These are phyloP conservation scores for Rousettus leschenaultii DNA, from an alignment of 2,113 vertebrate genomes.

Conservation along the genomic window DNA sequence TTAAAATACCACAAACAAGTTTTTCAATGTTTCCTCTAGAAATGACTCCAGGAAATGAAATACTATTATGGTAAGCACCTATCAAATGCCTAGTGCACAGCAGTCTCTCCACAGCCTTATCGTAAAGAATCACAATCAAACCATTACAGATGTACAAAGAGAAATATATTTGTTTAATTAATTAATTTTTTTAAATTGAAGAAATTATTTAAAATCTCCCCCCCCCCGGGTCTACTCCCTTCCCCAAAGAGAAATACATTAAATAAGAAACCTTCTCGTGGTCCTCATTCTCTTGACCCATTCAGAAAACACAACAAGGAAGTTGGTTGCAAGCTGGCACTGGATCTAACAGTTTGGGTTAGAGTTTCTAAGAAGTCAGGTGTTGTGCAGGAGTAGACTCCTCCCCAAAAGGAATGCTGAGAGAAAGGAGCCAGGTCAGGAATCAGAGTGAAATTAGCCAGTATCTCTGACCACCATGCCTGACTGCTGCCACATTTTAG, in stretches of 20 bases:
- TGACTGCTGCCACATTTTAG: background rate
- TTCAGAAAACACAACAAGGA: slow-evolving; percentile 27
- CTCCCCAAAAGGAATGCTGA: background rate
- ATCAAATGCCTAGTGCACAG: background rate
- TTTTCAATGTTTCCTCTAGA: background rate
- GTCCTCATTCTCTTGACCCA: background rate
- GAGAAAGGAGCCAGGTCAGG: background rate
- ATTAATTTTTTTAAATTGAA: no score
- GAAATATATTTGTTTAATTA: background rate
- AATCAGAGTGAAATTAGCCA: background rate
- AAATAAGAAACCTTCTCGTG: background rate
- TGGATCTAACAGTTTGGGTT: background rate
- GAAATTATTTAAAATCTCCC: no score
- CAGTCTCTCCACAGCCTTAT: background rate
- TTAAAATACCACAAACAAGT: background rate
- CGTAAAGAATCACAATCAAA: background rate
- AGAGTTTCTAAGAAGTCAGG: background rate
- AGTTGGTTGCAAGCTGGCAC: background rate
- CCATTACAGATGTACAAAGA: background rate
- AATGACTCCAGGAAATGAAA: background rate
- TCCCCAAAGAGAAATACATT: background rate
- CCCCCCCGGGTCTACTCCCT: no score
- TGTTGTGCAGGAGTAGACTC: background rate
- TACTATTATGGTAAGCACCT: background rate
- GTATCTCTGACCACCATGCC: background rate